Percentiles rank a stretch among this genome's conserved stretches.
Evolutionary conservation across 2,113 vertebrate genomes (phyloP).

Genomic region (Cheilinus undulatus): DNA sequence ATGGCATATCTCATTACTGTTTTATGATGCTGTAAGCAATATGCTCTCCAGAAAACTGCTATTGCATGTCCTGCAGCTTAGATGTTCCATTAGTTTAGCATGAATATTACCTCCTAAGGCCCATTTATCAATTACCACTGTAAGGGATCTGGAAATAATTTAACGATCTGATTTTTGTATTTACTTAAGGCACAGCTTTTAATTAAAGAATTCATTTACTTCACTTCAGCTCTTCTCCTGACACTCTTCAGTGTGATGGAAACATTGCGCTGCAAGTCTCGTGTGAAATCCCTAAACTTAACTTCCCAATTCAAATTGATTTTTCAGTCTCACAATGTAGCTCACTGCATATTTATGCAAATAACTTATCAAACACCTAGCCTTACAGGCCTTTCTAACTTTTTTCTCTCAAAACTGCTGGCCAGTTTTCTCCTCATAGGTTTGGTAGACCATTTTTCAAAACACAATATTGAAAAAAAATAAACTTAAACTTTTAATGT

Average conservation of each 20-base stretch:
- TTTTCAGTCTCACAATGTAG: slow-evolving; percentile 6
- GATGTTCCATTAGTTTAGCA: slow-evolving; percentile 72
- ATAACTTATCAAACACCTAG: neutral
- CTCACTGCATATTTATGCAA: slow-evolving; percentile 36
- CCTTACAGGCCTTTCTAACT: slow-evolving; percentile 11
- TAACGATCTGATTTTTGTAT: slow-evolving; percentile 62
- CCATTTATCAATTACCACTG: slow-evolving; percentile 75
- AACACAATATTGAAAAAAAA: neutral
- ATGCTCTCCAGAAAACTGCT: slow-evolving; percentile 60
- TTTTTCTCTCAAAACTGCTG: neutral
- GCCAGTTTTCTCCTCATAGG: neutral
- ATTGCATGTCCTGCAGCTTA: slow-evolving; percentile 67
- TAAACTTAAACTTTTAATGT: neutral
- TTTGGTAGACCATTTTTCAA: neutral
- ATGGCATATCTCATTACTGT: slow-evolving; percentile 77
- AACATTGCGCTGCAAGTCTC: slow-evolving; percentile 6
- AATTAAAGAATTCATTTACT: slow-evolving; percentile 65
- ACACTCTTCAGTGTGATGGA: slow-evolving; percentile 36
- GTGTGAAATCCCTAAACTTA: neutral
- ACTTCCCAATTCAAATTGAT: slow-evolving; percentile 40
- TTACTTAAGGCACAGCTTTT: slow-evolving; percentile 68
- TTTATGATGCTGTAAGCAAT: slow-evolving; percentile 79
- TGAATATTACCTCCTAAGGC: slow-evolving; percentile 64
- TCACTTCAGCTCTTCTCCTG: slow-evolving; percentile 28
- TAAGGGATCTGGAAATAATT: slow-evolving; percentile 60